A percentile compares a stretch with the other conserved stretches of the same genome.
Conservation (phyloP, 2,888 invertebrate genomes). For the Pogonocherus hispidulus region DNA sequence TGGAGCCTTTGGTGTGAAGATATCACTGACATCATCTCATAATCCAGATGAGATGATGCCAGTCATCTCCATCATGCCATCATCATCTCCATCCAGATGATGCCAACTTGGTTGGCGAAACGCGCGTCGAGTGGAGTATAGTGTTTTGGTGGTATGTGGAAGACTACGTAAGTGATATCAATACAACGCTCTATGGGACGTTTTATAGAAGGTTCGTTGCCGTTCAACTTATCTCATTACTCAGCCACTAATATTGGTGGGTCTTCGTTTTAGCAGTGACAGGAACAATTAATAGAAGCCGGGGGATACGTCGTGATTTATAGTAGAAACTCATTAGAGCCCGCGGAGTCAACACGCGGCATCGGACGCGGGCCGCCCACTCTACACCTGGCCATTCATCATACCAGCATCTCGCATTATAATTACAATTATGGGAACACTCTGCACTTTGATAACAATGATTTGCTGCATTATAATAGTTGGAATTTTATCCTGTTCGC, state of each 20-base stretch:
- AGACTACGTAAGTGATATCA: too few species aligned
- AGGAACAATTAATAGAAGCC: constrained; percentile 64
- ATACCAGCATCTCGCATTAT: constrained; percentile 51
- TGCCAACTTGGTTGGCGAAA: too few species aligned
- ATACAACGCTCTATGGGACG: too few species aligned
- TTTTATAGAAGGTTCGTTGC: background rate
- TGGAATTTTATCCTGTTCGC: constrained; percentile 26
- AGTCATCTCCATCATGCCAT: too few species aligned
- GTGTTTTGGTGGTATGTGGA: too few species aligned
- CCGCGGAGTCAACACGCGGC: constrained; percentile 55
- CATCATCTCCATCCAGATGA: too few species aligned
- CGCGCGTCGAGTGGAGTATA: too few species aligned
- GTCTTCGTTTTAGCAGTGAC: constrained; percentile 61
- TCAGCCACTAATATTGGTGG: constrained; percentile 55
- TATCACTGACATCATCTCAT: too few species aligned
- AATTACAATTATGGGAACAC: constrained; percentile 48
- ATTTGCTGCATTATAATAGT: constrained; percentile 48
- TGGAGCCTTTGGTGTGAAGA: too few species aligned
- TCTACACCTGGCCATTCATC: constrained; percentile 49
- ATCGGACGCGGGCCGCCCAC: constrained; percentile 46
- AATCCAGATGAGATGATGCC: too few species aligned
- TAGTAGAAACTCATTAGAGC: constrained; percentile 65
- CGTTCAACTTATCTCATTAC: constrained; percentile 46
- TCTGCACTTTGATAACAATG: constrained; percentile 50
- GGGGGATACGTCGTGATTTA: constrained; percentile 60